A percentile compares a stretch with the other conserved stretches of the same genome.
Conservation (phyloP, 2,888 invertebrate species). For the Apeira syringaria region DNA sequence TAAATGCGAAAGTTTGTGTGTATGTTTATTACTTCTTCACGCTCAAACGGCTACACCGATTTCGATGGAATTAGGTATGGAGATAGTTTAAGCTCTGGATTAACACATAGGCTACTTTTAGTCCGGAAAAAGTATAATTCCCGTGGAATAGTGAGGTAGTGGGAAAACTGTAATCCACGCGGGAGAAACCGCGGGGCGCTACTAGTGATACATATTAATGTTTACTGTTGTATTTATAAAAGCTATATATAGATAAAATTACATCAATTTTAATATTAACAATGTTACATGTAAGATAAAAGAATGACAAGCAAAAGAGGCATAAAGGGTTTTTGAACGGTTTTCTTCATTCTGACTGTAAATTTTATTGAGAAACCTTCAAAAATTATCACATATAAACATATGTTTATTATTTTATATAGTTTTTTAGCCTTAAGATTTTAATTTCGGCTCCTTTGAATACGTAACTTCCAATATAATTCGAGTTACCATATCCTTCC, state of each 20-base stretch:
- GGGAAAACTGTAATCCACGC: too few relatives aligned
- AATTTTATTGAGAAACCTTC: conserved; percentile 71
- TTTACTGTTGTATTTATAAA: too few relatives aligned
- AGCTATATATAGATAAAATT: conserved; percentile 45
- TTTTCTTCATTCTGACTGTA: conserved; percentile 68
- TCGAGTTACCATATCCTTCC: conserved; percentile 76
- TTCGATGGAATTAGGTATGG: too few relatives aligned
- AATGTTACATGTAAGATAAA: conserved; percentile 49
- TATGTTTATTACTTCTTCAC: too few relatives aligned
- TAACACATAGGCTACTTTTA: too few relatives aligned
- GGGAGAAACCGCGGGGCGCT: too few relatives aligned
- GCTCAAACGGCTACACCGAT: too few relatives aligned
- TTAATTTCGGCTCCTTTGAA: conserved; percentile 46
- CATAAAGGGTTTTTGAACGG: conserved; percentile 73
- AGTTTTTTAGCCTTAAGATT: conserved; percentile 48
- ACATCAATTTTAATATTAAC: conserved; percentile 33
- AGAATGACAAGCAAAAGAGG: conserved; percentile 78
- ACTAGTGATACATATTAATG: too few relatives aligned
- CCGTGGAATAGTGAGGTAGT: too few relatives aligned
- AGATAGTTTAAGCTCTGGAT: too few relatives aligned
- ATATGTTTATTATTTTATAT: conserved; percentile 36
- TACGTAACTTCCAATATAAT: conserved; percentile 67
- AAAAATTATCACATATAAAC: conserved; percentile 55
- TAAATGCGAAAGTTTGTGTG: too few relatives aligned
- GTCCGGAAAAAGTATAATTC: too few relatives aligned